Conservation (phyloP, 2,113 vertebrate species). For the Corythaixoides concolor region DNA sequence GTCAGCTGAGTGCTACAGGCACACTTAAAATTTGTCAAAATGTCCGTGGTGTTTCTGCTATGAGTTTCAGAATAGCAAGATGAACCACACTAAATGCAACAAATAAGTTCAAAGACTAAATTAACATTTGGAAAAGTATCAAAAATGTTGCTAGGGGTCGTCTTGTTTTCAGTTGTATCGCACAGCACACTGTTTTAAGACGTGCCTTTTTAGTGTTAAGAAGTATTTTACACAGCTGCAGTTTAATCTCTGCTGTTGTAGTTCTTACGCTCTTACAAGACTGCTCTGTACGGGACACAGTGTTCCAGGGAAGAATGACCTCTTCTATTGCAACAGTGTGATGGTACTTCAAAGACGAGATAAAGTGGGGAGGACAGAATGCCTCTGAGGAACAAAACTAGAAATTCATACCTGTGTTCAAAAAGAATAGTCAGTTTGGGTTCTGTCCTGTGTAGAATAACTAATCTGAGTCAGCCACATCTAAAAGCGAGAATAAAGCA, state of each 20-base stretch:
- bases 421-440: background rate
- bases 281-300: background rate
- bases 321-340: background rate
- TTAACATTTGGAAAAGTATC: background rate
- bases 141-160: background rate
- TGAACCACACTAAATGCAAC: background rate
- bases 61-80: background rate
- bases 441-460: conserved; percentile 9
- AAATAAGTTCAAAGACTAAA: conserved; percentile 1
- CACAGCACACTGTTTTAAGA: background rate
- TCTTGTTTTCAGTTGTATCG: background rate
- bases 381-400: conserved; percentile 28
- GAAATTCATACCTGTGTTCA: background rate
- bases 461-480: background rate
- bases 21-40: background rate
- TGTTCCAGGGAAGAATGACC: conserved; percentile 10
- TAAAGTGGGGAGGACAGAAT: background rate
- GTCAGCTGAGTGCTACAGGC: background rate
- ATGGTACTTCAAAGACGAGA: background rate
- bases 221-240: background rate
- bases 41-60: background rate
- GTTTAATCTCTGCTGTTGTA: background rate
- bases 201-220: background rate
- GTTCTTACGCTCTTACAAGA: background rate
- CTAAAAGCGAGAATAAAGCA: background rate